Evolutionary conservation across 1,140 invertebrate genomes (phyloP).

Genomic region (Aradophagus sp.): DNA sequence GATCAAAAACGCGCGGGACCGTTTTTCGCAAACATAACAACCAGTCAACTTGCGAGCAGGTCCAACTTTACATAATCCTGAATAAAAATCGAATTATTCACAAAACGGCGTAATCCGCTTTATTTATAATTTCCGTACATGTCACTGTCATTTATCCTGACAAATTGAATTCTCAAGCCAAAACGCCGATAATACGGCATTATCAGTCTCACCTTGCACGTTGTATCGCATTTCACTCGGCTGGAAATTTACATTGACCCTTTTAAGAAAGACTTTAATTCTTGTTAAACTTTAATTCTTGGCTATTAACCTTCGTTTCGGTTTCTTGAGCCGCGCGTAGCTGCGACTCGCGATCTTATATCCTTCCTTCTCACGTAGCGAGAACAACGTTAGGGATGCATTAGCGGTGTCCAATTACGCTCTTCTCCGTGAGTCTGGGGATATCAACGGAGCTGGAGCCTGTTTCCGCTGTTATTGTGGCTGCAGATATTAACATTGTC

Average conservation of each 20-base stretch:
- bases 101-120: slow-evolving; percentile 1
- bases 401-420: slow-evolving; percentile 53
- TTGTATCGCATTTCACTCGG: not conserved
- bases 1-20: too few relatives aligned
- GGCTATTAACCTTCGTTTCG: slow-evolving; percentile 30
- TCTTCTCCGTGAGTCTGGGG: slow-evolving; percentile 18
- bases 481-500: slow-evolving; percentile 47
- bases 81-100: slow-evolving; percentile 13
- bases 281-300: too few relatives aligned
- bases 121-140: slow-evolving; percentile 10
- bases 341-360: slow-evolving; percentile 24
- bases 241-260: slow-evolving; percentile 17
- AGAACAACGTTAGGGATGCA: slow-evolving; percentile 49
- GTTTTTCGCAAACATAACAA: too few relatives aligned
- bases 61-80: slow-evolving; percentile 8
- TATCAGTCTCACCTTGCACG: not conserved
- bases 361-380: slow-evolving; percentile 33
- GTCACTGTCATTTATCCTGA: slow-evolving; percentile 13
- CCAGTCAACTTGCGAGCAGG: too few relatives aligned
- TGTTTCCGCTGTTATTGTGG: slow-evolving; percentile 51
- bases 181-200: too few relatives aligned
- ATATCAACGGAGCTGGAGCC: slow-evolving; percentile 35
- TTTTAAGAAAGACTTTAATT: slow-evolving; percentile 7
- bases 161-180: slow-evolving; percentile 6
- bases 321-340: slow-evolving; percentile 3